Evolutionary conservation across 1,140 invertebrate species (phyloP).

Genomic region (Heliconius nattereri): DNA sequence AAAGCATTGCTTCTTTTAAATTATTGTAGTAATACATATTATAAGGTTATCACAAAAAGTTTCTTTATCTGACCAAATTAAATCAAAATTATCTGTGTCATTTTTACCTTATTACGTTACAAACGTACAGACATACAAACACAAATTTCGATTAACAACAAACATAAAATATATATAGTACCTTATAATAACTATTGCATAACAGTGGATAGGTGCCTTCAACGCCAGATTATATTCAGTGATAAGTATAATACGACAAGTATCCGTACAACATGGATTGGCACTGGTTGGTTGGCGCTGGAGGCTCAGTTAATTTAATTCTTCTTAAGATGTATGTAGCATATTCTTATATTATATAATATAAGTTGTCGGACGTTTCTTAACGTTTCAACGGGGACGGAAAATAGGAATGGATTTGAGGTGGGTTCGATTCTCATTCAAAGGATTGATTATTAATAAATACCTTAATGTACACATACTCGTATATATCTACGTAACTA

Average conservation of each 20-base stretch:
- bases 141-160: not conserved
- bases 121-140: not conserved
- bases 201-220: conserved; percentile 19
- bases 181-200: not conserved
- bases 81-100: no score
- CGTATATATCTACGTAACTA: no score
- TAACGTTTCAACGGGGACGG: no score
- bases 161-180: not conserved
- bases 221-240: conserved; percentile 36
- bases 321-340: conserved; percentile 10
- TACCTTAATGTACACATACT: no score
- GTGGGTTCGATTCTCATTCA: no score
- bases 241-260: conserved; percentile 45
- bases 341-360: not conserved
- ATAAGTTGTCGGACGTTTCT: no score
- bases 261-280: conserved; percentile 27
- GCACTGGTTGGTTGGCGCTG: conserved; percentile 22
- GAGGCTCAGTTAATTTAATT: conserved; percentile 23
- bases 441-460: no score
- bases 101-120: not conserved
- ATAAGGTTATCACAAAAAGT: no score
- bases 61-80: no score
- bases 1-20: no score
- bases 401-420: no score
- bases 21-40: no score